Base-by-base conservation (phyloP, 1,140 invertebrate species). In the Metopolophium dirhodum region DNA sequence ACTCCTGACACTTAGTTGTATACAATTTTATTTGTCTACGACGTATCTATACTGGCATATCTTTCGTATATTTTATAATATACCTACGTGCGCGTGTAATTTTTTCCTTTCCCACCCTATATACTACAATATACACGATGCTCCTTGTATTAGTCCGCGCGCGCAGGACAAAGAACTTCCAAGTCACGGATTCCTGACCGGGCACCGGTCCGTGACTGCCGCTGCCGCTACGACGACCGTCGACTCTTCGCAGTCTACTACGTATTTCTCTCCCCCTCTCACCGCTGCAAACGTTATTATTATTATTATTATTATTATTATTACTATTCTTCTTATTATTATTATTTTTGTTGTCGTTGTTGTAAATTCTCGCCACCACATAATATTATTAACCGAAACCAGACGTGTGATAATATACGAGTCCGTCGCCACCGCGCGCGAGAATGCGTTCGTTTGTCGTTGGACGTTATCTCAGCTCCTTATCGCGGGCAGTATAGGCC, bases 151-250 rank as follows among this genome's bases (percentile, higher is more conserved):
- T 91, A 85, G 82, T 85, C 49, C 45, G 90, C 14, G 20, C 23
- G 9, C 61, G 45, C 30, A 54, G 91, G 91, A 93, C 91, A 93
- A 93, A 93, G 91, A 93, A 93, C 91, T 35, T 83, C 82, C 91
- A 45, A 85, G 91, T 93, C 91, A 93, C 91, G 91, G 91, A 93
- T 93, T 93, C 77, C 82, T 93, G 91, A 54, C 47, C 91, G 68
- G 49, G 77, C 82, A 93, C 91, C 51, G 49, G 91, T 93, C 91
- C 91, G 91, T 93, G 91, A 93, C 91, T 35, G 82, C 26, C 18
- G 57, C 49, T 77, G 14, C 35, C n/a, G 2, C 41, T 6, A 49
- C 41, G 14, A 23, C 45, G 45, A 91, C 37, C 68, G 45, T 83
- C 82, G 68, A 77, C 61, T 77, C 61, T n/a, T 77, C n/a, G 61